Conservation (phyloP, 2,888 invertebrate genomes). For the Isotomurus palustris region DNA sequence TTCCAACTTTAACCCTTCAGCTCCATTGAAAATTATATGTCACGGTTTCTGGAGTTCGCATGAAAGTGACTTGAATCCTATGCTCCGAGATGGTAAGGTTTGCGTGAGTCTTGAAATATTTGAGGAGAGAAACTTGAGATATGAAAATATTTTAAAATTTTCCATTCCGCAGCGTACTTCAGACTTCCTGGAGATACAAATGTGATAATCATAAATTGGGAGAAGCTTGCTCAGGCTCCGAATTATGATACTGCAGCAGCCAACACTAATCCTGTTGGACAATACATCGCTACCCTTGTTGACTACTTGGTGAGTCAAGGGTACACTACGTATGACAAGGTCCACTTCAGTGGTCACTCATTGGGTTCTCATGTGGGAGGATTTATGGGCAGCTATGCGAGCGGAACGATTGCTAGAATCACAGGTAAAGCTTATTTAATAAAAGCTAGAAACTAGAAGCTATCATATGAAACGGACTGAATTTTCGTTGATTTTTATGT, state of each 20-base stretch:
- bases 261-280: conserved; percentile 60
- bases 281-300: conserved; percentile 57
- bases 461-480: not conserved
- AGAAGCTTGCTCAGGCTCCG: conserved; percentile 58
- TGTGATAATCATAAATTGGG: conserved; percentile 59
- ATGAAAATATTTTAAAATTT: too few relatives aligned
- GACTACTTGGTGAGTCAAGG: conserved; percentile 60
- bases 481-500: conserved; percentile 1
- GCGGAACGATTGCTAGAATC: conserved; percentile 48
- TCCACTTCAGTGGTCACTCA: conserved; percentile 61
- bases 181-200: conserved; percentile 57
- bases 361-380: conserved; percentile 63
- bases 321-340: conserved; percentile 53
- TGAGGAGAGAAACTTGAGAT: not conserved
- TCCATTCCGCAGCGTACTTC: conserved; percentile 53
- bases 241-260: conserved; percentile 59
- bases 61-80: not conserved
- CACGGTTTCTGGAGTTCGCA: conserved; percentile 4
- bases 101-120: not conserved
- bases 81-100: not conserved
- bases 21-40: conserved; percentile 2
- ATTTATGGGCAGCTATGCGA: conserved; percentile 58
- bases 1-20: not conserved
- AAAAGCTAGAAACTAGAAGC: not conserved
- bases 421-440: conserved; percentile 1